Evolutionary conservation across 2,888 invertebrate species (phyloP), one percentile per base, ranked within the genome.

Genomic region (Tineola bisselliella): DNA sequence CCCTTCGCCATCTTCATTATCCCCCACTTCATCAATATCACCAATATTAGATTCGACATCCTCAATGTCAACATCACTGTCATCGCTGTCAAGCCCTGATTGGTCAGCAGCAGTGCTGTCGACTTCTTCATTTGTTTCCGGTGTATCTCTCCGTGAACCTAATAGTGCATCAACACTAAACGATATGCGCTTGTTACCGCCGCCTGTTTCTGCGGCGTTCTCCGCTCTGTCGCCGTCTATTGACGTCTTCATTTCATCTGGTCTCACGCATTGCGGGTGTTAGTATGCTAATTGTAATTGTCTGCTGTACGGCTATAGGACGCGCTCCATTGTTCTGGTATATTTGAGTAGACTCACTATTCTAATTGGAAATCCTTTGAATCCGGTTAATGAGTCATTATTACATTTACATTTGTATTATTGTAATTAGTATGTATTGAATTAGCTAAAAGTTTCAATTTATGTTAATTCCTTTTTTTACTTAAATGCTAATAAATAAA

Each of bases 81-180:
- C 88, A 62, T 86, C 86, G 0, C 81, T 81, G 59, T 87, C 87
- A 63, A 81, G n/a, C 6, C 18, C 48, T n/a, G 38, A 15, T 31
- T 48, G 38, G 12, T 60, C 54, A 25, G 44, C 58, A 15, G 48
- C 57, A 17, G 44, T 58, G 15, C 59, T 62, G 30, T 61, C 62
- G 3, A 17, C 25, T 15, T 60, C 60, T n/a, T 78, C 80, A 63
- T 81, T 78, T 0, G 67, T 67, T 12, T 19, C 17, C 0, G 77
- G 75, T 1, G 76, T 69, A 52, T 79, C 76, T 17, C 69, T 74
- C 66, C 81, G 72, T 66, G 83, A 74, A 25, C 84, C 81, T 38
- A 92, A 74, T 18, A 92, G 72, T 0, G 92, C 89, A 76, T 92
- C 92, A 58, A 92, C 92, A 79, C 92, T 92, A 76, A 92, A 92